Percentiles rank a stretch among this genome's conserved stretches.
Conservation (phyloP, 2,113 vertebrate genomes). For the Xiphophorus hellerii region DNA sequence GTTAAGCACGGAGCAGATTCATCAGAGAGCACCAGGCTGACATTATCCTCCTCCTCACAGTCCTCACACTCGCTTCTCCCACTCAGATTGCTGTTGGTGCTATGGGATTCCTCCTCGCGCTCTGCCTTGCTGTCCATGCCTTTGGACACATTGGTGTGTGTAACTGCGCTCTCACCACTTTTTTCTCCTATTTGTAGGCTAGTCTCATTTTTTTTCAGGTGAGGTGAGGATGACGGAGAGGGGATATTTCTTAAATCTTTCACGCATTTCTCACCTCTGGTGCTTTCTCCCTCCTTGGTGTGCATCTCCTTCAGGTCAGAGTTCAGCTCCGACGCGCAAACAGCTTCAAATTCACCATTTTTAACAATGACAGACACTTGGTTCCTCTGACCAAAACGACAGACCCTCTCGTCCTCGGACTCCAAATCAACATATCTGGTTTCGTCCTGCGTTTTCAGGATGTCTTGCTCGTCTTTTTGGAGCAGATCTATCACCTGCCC, state of each 20-base stretch:
- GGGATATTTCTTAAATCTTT: not conserved
- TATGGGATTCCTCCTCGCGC: conserved; percentile 66
- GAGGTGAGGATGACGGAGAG: fast-evolving
- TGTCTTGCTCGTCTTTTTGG: conserved; percentile 18
- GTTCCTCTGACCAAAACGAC: conserved; percentile 29
- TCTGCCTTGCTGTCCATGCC: conserved; percentile 45
- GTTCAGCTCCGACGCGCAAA: conserved; percentile 7
- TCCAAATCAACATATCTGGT: conserved; percentile 65
- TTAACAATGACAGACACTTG: conserved; percentile 30
- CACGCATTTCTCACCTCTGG: not conserved
- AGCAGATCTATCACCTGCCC: conserved; percentile 38
- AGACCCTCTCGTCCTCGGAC: conserved; percentile 23
- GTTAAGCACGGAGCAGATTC: conserved; percentile 42
- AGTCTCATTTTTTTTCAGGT: not conserved
- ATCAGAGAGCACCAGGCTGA: conserved; percentile 62
- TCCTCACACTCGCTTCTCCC: conserved; percentile 61
- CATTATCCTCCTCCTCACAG: conserved; percentile 57
- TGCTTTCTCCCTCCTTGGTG: not conserved
- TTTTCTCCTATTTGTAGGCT: not conserved
- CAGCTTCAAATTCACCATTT: conserved; percentile 6
- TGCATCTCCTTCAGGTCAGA: not conserved
- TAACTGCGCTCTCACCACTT: not conserved
- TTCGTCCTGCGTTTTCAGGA: conserved; percentile 42
- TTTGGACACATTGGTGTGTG: conserved; percentile 12
- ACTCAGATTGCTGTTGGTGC: conserved; percentile 49